Evolutionary conservation across 2,113 vertebrate genomes (phyloP).

Genomic region (Pardalotus punctatus): DNA sequence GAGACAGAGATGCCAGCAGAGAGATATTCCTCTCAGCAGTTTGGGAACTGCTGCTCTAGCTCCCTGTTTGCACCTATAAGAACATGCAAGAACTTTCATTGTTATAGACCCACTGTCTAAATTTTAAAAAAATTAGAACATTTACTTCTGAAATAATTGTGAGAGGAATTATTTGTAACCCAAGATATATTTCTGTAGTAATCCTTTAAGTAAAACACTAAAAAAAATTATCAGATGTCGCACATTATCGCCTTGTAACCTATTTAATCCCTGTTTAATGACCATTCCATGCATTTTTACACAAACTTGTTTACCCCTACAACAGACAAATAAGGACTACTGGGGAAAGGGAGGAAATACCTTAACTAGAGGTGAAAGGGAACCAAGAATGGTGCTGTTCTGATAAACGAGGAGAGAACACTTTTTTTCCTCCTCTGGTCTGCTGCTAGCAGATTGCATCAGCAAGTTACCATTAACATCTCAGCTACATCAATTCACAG

Average conservation of each 20-base stretch:
- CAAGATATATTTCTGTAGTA: neutral
- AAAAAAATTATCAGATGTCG: neutral
- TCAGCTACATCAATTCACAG: neutral
- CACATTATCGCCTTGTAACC: neutral
- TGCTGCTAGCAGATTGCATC: slow-evolving; percentile 22
- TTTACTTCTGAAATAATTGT: neutral
- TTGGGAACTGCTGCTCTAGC: neutral
- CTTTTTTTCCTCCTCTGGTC: neutral
- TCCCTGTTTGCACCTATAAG: neutral
- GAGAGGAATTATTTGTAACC: neutral
- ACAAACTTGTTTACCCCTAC: neutral
- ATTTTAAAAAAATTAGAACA: neutral
- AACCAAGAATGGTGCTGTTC: neutral
- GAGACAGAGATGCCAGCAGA: neutral
- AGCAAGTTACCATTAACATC: neutral
- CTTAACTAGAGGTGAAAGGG: neutral
- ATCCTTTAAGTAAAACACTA: neutral
- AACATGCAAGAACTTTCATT: neutral
- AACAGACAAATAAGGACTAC: fast-evolving
- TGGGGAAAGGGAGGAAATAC: neutral
- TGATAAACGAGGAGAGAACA: neutral
- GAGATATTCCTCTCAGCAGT: neutral
- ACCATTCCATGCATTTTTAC: neutral
- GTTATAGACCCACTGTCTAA: neutral
- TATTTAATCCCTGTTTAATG: neutral